Evolutionary conservation across 1,140 invertebrate genomes (phyloP).

Genomic region (Drosophila persimilis): DNA sequence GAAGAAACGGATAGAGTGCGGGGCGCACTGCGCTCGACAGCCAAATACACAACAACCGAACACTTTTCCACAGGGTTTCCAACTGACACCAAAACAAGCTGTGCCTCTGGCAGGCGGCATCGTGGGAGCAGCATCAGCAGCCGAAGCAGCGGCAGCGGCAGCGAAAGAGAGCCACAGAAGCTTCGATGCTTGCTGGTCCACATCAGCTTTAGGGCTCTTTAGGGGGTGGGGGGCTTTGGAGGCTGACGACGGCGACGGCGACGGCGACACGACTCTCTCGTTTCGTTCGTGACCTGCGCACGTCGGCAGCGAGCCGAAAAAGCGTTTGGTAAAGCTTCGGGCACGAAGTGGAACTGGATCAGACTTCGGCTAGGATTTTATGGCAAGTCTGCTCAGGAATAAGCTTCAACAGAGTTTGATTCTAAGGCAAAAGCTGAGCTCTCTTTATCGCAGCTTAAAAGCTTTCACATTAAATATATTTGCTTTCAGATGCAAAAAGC

Average conservation of each 20-base stretch:
- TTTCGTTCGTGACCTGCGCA: conserved; percentile 25
- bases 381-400: background rate
- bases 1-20: conserved; percentile 5
- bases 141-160: too few relatives aligned
- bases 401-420: background rate
- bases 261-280: background rate
- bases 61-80: conserved; percentile 70
- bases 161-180: too few relatives aligned
- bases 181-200: background rate
- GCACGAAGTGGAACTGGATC: conserved; percentile 6
- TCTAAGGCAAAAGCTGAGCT: too few relatives aligned
- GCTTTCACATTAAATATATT: too few relatives aligned
- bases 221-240: conserved; percentile 15
- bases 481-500: too few relatives aligned
- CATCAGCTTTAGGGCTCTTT: conserved; percentile 18
- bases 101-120: too few relatives aligned
- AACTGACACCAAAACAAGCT: conserved; percentile 62
- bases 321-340: conserved; percentile 10
- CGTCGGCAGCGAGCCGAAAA: background rate
- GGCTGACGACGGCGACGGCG: conserved; percentile 25
- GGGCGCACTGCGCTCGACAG: conserved; percentile 20
- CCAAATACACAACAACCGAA: conserved; percentile 54
- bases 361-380: background rate
- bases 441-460: too few relatives aligned
- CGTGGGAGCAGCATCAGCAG: too few relatives aligned